phyloP scores from a whole-genome alignment of 2,113 vertebrate genomes.

The Corythornis vintsioides region DNA sequence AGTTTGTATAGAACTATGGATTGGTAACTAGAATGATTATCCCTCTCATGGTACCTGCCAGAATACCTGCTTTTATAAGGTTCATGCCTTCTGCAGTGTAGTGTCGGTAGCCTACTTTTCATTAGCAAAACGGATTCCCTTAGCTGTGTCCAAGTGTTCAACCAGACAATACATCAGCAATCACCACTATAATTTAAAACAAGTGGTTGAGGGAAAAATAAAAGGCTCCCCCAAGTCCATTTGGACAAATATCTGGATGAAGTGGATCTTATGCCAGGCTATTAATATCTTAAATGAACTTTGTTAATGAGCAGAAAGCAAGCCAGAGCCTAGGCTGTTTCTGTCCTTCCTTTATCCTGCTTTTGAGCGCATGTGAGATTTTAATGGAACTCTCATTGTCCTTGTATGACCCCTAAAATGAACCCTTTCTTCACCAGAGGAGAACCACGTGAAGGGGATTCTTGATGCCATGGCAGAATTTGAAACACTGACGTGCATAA shows the following conservation, averaged over 20 bases:
- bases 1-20: background rate
- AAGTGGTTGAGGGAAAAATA: background rate
- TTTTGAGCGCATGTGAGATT: background rate
- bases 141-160: background rate
- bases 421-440: conserved; percentile 21
- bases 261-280: background rate
- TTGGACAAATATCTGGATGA: background rate
- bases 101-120: background rate
- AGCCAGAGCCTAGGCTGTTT: background rate
- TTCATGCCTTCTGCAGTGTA: background rate
- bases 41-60: background rate
- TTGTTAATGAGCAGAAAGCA: background rate
- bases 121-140: background rate
- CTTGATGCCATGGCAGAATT: conserved; percentile 67
- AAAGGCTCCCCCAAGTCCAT: background rate
- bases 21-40: background rate
- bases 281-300: background rate
- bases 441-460: background rate
- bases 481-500: conserved; percentile 61
- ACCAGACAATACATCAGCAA: background rate
- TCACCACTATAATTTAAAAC: background rate
- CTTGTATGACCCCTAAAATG: background rate
- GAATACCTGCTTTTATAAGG: background rate
- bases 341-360: background rate
- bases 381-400: background rate